Evolutionary conservation across 37 sponge, comb jelly and placozoan genomes (phyloP), one percentile per base, ranked within the genome.

Genomic region (Aplysina aerophoba): DNA sequence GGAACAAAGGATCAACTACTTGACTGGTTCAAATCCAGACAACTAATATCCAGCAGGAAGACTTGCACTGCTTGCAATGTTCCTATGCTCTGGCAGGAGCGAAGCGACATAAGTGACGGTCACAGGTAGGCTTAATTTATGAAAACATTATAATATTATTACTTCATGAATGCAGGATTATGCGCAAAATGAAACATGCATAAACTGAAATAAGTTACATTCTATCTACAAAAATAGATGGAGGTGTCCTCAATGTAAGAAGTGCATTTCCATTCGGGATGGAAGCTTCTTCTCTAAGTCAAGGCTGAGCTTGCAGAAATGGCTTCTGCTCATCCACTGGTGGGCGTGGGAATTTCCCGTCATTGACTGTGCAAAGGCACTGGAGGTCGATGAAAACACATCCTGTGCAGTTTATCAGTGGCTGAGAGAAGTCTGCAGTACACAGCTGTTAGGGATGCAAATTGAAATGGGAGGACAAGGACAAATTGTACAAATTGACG

Each of bases 221-320:
- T n/a, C n/a, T n/a, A n/a, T n/a, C n/a, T 57, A 57, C 15, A 57
- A 65, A 11, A 30, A 16, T 30, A 65, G 66, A 16, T 65, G 66
- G 66, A 11, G 66, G 27, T 65, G 66, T 65, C 66, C 66, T 8
- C n/a, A n/a, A n/a, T 65, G 66, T 30, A 11, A 16, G 13, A 65
- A 16, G 6, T 20, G 66, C 22, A 16, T 65, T 11, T 65, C 66
- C 12, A 16, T 65, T 8, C 12, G 66, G 66, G 66, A 82, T 28
- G 87, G 83, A 1, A 86, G 87, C 53, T 86, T 90, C 54, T 90
- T 90, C 54, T 34, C 77, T 11, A 81, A 86, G 39, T 85, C 83
- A 12, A 39, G 82, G 35, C 63, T 90, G 41, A 35, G 83, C 4
- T 44, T 90, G 63, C 86, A 85, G 34, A 81, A 85, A 67, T 90